Base-by-base conservation (phyloP, 2,888 invertebrate genomes). In the Thelaira solivaga region DNA sequence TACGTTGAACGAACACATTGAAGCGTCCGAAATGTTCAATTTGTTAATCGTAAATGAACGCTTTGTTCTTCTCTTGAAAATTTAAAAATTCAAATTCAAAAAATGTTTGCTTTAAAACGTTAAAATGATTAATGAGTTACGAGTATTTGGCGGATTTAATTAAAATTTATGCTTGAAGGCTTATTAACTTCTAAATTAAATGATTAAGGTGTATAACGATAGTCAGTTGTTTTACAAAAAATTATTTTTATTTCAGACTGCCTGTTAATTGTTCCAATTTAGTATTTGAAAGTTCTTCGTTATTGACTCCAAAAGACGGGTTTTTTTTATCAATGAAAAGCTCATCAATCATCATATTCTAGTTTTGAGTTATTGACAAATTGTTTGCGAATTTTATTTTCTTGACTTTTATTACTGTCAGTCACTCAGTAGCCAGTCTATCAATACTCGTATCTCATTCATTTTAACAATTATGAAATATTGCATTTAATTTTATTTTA, bases 341-440 rank as follows among this genome's bases (percentile, higher is more conserved):
- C 45, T 68, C 61, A 74, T 78, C 74, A 78, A 78, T 78, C 78
- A 78, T 74, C 65, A 65, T 65, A 36, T 57, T 47, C 16, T n/a
- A 13, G 13, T 64, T 72, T 64, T 55, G 11, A 64, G 29, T 55
- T 64, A 36, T 20, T 72, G 47, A 72, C 39, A 64, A 72, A 64
- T 72, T 64, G 31, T 34, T 49, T 13, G n/a, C n/a, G n/a, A n/a
- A n/a, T 53, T 49, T 41, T 39, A 55, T 59, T 26, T 43, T 43
- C 41, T 55, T 59, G 47, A 7, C 29, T 49, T 31, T 73, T 62
- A 65, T 65, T 41, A 31, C 51, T 59, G 59, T 71, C 61, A 47
- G 39, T 39, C 18, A 59, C 65, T 71, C 61, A 47, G 39, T 39
- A 26, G 65, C 65, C 59, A 24, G 64, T 71, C 57, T 69, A 67